phyloP scores from a whole-genome alignment of 2,113 vertebrate species.

The Chunga burmeisteri region DNA sequence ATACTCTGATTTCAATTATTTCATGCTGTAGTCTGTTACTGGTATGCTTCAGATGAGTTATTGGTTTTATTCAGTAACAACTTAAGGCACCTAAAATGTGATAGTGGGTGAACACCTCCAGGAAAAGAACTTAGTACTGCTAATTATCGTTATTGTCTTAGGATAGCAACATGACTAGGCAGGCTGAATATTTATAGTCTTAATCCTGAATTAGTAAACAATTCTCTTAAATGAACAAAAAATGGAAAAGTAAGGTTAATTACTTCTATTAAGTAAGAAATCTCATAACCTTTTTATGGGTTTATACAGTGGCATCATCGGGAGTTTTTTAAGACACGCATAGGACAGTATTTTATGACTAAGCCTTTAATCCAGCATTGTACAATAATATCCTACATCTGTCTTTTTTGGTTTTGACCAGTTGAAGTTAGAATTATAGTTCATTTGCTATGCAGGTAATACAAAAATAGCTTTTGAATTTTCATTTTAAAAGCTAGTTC shows the following conservation, averaged over 20 bases:
- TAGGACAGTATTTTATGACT: neutral
- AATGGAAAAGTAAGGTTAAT: neutral
- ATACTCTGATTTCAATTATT: neutral
- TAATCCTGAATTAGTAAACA: neutral
- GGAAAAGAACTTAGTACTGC: neutral
- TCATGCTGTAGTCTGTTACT: neutral
- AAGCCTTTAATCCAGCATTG: neutral
- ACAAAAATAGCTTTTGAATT: neutral
- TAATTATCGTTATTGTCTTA: neutral
- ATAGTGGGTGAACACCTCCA: neutral
- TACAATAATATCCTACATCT: neutral
- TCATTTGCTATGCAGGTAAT: neutral
- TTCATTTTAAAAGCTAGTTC: neutral
- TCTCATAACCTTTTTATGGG: neutral
- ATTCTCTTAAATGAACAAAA: neutral
- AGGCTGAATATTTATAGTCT: neutral
- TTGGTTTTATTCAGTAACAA: neutral
- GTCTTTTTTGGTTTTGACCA: neutral
- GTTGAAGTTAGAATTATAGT: neutral
- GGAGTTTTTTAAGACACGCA: neutral
- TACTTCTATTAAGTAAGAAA: neutral
- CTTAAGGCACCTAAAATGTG: neutral
- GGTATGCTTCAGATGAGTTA: neutral
- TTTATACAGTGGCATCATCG: neutral
- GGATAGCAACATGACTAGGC: neutral